Base-by-base conservation (phyloP, 2,888 invertebrate species). In the Pollenia angustigena region DNA sequence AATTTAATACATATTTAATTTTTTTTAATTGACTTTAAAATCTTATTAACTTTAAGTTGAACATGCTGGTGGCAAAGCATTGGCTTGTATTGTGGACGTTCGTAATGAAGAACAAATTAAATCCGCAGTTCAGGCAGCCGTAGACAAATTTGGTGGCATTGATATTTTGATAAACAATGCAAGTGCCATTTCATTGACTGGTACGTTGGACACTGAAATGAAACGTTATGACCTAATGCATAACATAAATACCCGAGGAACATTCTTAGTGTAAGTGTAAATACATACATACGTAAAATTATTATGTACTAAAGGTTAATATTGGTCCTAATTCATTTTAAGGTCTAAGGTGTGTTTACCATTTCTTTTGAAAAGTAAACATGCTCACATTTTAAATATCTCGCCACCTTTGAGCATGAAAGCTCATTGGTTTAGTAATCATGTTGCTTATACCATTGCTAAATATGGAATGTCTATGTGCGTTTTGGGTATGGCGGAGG, bases 391-490 rank as follows among this genome's bases (percentile, higher is more conserved):
- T 89, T 94, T 99, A 62, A 99, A 99, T 93, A 94, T 99, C 76
- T 98, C 98, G 50, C 99, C 99, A 1, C 99, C 99, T 0, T 94
- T 99, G 18, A 97, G 96, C 91, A 95, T 99, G 96, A 95, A 95
- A 88, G 96, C 98, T 0, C 94, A 95, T 89, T 99, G 99, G 99
- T 95, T 99, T 92, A 95, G 95, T 81, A 95, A 96, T 90, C 97
- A 99, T 93, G 97, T 98, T 60, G 99, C 98, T 0, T 99, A 99
- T 93, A 99, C 99, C 0, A 99, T 99, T 96, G 98, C 99, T 0
- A 99, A 99, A 92, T 99, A 98, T 93, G 99, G 99, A 32, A 99
- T 99, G 99, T 98, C 98, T 0, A 97, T 99, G 98, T 99, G 99
- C 93, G 98, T 97, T 2, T 94, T 99, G n/a, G 99, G 99, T n/a